A percentile compares a stretch with the other conserved stretches of the same genome.
These are phyloP conservation scores for Drosophila persimilis DNA, from an alignment of 1,140 invertebrate species.

Conservation along the genomic window DNA sequence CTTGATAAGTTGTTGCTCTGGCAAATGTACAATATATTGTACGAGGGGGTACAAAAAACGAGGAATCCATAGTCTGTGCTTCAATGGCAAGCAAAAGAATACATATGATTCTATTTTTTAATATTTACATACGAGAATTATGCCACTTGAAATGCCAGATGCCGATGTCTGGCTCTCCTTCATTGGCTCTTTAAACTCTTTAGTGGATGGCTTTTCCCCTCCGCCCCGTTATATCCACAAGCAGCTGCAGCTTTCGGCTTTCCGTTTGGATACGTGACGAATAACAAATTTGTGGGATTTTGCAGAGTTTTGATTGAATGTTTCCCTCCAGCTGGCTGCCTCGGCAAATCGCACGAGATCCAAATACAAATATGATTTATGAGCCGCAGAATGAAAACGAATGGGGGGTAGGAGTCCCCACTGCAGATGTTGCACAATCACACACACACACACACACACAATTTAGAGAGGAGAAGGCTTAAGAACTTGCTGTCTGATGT, in stretches of 20 bases:
- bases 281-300: slow-evolving; percentile 78
- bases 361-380: slow-evolving; percentile 78
- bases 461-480: slow-evolving; percentile 10
- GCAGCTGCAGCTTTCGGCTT: slow-evolving; percentile 48
- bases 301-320: slow-evolving; percentile 75
- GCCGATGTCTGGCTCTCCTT: slow-evolving; percentile 42
- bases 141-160: slow-evolving; percentile 49
- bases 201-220: too few relatives aligned
- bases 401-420: slow-evolving; percentile 12
- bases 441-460: slow-evolving; percentile 9
- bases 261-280: slow-evolving; percentile 69
- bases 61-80: not conserved
- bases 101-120: slow-evolving; percentile 49
- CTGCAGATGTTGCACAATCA: slow-evolving; percentile 54
- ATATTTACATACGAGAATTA: slow-evolving; percentile 50
- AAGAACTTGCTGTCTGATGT: slow-evolving; percentile 34
- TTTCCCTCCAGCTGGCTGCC: slow-evolving; percentile 32
- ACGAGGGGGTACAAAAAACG: slow-evolving; percentile 2
- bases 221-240: slow-evolving; percentile 1
- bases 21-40: slow-evolving; percentile 48
- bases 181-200: too few relatives aligned
- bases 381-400: slow-evolving; percentile 44
- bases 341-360: slow-evolving; percentile 46
- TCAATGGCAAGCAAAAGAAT: not conserved
- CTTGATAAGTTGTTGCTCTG: slow-evolving; percentile 68